Percentiles rank a stretch among this genome's conserved stretches.
Conservation (phyloP, 2,113 vertebrate species). For the Condylura cristata region DNA sequence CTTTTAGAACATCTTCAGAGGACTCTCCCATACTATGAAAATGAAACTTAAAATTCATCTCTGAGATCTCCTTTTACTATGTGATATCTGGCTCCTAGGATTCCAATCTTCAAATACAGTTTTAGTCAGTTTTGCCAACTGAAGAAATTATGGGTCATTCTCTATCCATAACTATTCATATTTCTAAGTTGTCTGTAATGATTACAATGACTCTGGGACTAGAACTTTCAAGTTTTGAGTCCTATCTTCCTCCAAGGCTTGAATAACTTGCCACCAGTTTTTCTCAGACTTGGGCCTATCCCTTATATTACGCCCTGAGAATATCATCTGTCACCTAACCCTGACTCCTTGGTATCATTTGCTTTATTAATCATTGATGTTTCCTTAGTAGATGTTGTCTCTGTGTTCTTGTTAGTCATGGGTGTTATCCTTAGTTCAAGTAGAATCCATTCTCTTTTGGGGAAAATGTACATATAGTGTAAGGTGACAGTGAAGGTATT, state of each 20-base stretch:
- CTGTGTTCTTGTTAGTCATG: not conserved
- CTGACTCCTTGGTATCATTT: not conserved
- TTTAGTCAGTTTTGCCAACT: not conserved
- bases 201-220: not conserved
- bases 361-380: not conserved
- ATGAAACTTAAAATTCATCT: not conserved
- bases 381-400: not conserved
- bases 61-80: not conserved
- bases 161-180: not conserved
- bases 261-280: not conserved
- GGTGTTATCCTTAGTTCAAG: not conserved
- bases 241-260: not conserved
- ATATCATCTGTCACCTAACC: not conserved
- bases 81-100: not conserved
- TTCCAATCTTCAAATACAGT: not conserved
- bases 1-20: not conserved
- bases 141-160: not conserved
- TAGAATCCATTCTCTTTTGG: not conserved
- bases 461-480: not conserved
- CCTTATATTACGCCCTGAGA: not conserved
- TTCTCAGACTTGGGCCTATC: not conserved
- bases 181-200: constrained; percentile 8
- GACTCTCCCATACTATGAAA: not conserved
- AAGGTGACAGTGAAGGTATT: rapidly evolving
- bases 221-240: not conserved